phyloP scores from a whole-genome alignment of 2,797 vertebrate genomes.

The Lagocephalus sceleratus region DNA sequence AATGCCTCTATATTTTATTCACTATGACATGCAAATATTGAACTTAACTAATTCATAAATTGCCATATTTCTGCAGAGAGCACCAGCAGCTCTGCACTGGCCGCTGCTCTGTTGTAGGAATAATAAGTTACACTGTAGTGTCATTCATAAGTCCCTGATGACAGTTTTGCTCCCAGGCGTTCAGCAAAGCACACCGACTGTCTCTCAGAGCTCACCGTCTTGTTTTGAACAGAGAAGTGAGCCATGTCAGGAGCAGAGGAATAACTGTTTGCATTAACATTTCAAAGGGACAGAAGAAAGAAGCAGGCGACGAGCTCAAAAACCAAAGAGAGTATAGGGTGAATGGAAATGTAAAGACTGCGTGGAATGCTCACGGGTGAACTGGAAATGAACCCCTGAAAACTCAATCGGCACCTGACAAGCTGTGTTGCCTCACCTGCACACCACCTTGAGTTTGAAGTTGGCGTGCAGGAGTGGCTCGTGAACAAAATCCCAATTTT shows the following conservation, averaged over 20 bases:
- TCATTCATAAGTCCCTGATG: slow-evolving; percentile 17
- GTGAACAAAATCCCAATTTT: slow-evolving; percentile 48
- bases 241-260: slow-evolving; percentile 18
- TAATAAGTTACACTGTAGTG: slow-evolving; percentile 14
- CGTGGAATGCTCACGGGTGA: slow-evolving; percentile 67
- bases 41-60: no score
- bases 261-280: slow-evolving; percentile 30
- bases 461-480: slow-evolving; percentile 49
- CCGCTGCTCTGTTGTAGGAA: neutral
- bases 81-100: no score
- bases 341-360: slow-evolving; percentile 68
- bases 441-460: slow-evolving; percentile 52
- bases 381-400: slow-evolving; percentile 71
- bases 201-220: slow-evolving; percentile 8
- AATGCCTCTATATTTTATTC: no score
- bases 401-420: slow-evolving; percentile 72
- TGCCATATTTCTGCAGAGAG: no score
- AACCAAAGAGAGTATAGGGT: slow-evolving; percentile 7
- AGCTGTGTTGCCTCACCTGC: slow-evolving; percentile 60
- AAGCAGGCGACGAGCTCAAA: slow-evolving; percentile 3
- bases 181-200: slow-evolving; percentile 22
- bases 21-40: no score
- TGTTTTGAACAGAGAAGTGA: slow-evolving; percentile 19
- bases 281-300: slow-evolving; percentile 26
- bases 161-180: slow-evolving; percentile 13